These are phyloP conservation scores for Enteromius trimaculatus DNA, from an alignment of 2,797 vertebrate genomes.

Conservation along the genomic window DNA sequence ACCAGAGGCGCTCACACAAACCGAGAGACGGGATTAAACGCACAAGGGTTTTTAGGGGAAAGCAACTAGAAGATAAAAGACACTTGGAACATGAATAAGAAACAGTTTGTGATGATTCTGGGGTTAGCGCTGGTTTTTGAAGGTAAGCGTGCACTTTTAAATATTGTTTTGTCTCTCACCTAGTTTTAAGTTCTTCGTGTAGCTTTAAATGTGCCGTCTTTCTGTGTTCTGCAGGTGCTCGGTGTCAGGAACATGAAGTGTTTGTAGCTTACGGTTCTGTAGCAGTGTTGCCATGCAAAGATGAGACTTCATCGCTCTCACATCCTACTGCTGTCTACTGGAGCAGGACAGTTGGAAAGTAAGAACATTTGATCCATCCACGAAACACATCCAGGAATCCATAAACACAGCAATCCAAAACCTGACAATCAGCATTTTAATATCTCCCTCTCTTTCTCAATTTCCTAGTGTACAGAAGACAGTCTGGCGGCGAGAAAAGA, in stretches of 20 bases:
- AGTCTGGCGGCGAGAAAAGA: constrained; percentile 73
- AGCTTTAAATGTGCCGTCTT: not conserved
- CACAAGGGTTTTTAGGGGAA: not conserved
- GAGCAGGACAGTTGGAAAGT: constrained; percentile 43
- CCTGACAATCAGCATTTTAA: not conserved
- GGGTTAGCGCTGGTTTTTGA: constrained; percentile 55
- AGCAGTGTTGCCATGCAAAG: constrained; percentile 54
- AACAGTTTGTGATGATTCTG: constrained; percentile 60
- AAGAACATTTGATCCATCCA: constrained; percentile 16
- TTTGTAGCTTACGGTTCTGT: constrained; percentile 48
- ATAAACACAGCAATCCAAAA: not conserved
- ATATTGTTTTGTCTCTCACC: not conserved
- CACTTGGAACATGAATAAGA: constrained; percentile 9
- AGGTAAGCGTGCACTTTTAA: constrained; percentile 64
- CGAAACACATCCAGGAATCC: not conserved
- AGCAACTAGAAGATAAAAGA: not conserved
- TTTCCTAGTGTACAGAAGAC: constrained; percentile 62
- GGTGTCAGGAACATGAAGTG: constrained; percentile 24
- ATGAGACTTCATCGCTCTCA: not conserved
- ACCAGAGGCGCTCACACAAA: constrained; percentile 31
- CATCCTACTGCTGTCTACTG: constrained; percentile 39
- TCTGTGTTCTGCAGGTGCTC: constrained; percentile 36
- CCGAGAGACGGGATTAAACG: constrained; percentile 25
- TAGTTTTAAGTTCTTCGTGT: not conserved
- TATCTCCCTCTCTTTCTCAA: not conserved